Conservation (phyloP, 2,113 vertebrate genomes). For the Peromyscus maniculatus region DNA sequence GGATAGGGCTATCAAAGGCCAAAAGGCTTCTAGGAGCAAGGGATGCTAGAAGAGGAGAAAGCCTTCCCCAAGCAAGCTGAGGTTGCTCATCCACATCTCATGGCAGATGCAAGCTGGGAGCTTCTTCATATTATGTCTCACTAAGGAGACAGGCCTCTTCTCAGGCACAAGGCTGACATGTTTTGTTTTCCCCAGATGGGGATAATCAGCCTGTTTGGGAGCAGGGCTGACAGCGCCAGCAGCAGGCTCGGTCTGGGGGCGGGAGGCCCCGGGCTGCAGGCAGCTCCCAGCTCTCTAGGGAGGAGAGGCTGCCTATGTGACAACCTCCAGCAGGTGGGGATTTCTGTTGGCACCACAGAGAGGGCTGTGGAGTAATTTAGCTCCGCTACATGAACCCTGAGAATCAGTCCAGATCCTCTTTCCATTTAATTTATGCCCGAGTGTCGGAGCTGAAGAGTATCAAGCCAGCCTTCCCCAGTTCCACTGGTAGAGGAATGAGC, state of each 20-base stretch:
- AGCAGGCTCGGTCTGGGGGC: constrained; percentile 46
- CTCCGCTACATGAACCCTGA: not conserved
- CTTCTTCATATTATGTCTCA: constrained; percentile 25
- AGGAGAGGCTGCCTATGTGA: constrained; percentile 43
- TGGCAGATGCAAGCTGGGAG: constrained; percentile 27
- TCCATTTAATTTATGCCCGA: not conserved
- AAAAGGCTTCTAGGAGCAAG: not conserved
- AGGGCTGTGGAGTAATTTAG: not conserved
- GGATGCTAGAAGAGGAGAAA: not conserved
- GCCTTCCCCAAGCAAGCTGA: not conserved
- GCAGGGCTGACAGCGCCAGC: constrained; percentile 78
- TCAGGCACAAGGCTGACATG: constrained; percentile 65
- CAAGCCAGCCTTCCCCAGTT: not conserved
- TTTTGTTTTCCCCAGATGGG: constrained; percentile 80
- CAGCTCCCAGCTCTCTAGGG: constrained; percentile 16
- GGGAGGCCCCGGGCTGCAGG: constrained; percentile 57
- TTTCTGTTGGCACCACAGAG: not conserved
- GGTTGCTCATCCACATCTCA: not conserved
- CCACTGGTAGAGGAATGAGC: not conserved
- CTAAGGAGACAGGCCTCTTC: constrained; percentile 72
- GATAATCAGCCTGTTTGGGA: constrained; percentile 80
- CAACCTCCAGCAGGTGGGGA: constrained; percentile 65
- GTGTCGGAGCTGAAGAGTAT: not conserved
- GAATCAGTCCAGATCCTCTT: not conserved
- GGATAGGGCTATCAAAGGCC: not conserved